Conservation (phyloP, 2,888 invertebrate species). For the Drosophila infuscata region DNA sequence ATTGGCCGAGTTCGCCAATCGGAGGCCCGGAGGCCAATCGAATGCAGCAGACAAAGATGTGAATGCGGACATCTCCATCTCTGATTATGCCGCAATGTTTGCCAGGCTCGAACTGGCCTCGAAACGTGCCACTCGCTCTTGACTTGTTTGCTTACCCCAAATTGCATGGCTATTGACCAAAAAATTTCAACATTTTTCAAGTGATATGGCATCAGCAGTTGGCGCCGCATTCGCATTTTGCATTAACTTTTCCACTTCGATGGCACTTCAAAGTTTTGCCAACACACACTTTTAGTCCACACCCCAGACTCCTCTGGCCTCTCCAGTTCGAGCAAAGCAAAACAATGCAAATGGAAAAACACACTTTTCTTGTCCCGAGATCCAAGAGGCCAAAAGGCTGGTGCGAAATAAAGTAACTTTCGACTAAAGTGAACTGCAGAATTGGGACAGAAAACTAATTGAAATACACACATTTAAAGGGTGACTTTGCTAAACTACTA, state of each 20-base stretch:
- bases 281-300: constrained; percentile 46
- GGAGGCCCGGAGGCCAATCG: constrained; percentile 57
- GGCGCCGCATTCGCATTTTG: constrained; percentile 43
- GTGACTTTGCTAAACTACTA: background rate
- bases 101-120: constrained; percentile 37
- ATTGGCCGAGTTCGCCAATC: constrained; percentile 56
- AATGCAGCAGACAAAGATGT: constrained; percentile 64
- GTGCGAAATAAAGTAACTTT: background rate
- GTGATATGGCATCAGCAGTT: constrained; percentile 34
- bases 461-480: background rate
- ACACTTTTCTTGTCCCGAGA: constrained; percentile 23
- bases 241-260: constrained; percentile 54
- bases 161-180: constrained; percentile 74
- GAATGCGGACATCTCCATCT: constrained; percentile 11
- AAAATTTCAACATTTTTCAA: constrained; percentile 65
- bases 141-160: constrained; percentile 77
- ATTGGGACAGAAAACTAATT: constrained; percentile 1
- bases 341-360: constrained; percentile 35
- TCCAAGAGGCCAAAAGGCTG: background rate
- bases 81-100: constrained; percentile 76
- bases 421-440: background rate
- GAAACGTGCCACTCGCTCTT: constrained; percentile 30
- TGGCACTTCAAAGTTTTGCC: constrained; percentile 68
- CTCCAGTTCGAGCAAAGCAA: constrained; percentile 42
- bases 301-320: background rate